These are phyloP conservation scores for Tachystola acroxantha DNA, from an alignment of 2,888 invertebrate species.

Conservation along the genomic window DNA sequence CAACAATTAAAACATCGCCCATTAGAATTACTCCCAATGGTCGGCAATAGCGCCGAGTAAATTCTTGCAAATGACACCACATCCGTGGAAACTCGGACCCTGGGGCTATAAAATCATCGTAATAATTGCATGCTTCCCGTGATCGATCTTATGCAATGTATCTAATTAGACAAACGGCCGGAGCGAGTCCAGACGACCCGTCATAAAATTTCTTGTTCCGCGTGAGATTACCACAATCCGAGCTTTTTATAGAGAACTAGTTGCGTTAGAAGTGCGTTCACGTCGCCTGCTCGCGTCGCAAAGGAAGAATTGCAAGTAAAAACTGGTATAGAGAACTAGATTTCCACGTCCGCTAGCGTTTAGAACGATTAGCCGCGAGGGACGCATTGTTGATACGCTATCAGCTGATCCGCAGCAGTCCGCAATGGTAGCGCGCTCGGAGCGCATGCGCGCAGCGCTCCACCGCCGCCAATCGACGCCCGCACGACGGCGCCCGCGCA, in stretches of 20 bases:
- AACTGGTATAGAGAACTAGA: conserved; percentile 70
- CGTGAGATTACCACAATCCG: conserved; percentile 47
- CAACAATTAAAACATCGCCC: conserved; percentile 6
- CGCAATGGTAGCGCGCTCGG: conserved; percentile 65
- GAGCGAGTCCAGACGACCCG: conserved; percentile 31
- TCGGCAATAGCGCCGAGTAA: not conserved
- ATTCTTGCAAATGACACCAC: conserved; percentile 12
- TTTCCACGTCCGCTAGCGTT: conserved; percentile 60
- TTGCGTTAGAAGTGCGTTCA: conserved; percentile 44
- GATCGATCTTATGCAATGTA: conserved; percentile 48
- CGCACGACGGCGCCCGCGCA: conserved; percentile 25
- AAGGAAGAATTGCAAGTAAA: conserved; percentile 42
- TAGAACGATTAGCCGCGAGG: conserved; percentile 66
- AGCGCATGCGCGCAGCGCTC: conserved; percentile 60
- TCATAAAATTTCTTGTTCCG: conserved; percentile 60
- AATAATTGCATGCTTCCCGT: conserved; percentile 41
- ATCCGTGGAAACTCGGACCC: conserved; percentile 23
- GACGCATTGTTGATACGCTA: conserved; percentile 71
- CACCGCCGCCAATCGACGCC: conserved; percentile 24
- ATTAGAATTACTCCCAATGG: conserved; percentile 8
- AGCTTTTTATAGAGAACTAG: conserved; percentile 52
- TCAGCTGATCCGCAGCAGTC: conserved; percentile 73
- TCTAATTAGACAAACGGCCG: conserved; percentile 48
- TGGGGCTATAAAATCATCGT: conserved; percentile 17
- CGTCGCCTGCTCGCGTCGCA: conserved; percentile 26